Percentiles rank a stretch among this genome's conserved stretches.
phyloP scores from a whole-genome alignment of 2,113 vertebrate species.

The Hemicordylus capensis region DNA sequence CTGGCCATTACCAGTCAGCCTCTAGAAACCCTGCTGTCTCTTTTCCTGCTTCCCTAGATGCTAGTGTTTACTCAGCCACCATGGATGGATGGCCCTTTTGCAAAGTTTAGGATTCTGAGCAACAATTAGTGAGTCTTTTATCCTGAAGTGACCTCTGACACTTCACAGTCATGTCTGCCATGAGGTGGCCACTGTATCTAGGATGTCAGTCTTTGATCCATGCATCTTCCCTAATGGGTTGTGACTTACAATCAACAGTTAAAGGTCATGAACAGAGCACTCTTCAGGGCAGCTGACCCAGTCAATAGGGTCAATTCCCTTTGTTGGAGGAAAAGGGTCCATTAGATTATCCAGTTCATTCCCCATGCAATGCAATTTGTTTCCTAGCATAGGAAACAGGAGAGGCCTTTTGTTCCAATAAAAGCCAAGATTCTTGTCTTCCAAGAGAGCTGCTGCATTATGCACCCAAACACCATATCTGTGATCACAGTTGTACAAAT shows the following conservation, averaged over 20 bases:
- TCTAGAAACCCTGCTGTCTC: background rate
- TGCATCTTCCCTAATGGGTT: background rate
- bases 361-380: background rate
- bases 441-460: background rate
- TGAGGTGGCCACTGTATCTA: background rate
- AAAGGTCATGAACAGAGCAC: background rate
- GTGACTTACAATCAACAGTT: constrained; percentile 14
- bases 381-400: background rate
- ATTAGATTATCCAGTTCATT: background rate
- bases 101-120: constrained; percentile 17
- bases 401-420: background rate
- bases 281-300: background rate
- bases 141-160: background rate
- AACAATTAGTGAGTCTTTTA: background rate
- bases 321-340: background rate
- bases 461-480: background rate
- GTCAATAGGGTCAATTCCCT: background rate
- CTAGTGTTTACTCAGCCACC: background rate
- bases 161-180: constrained; percentile 15
- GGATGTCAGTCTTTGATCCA: accelerated
- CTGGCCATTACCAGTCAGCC: background rate
- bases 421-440: background rate
- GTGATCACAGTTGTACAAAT: background rate
- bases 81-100: background rate
- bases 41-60: background rate